These are phyloP conservation scores for Leistus spinibarbis DNA, from an alignment of 2,888 invertebrate species.

Conservation along the genomic window DNA sequence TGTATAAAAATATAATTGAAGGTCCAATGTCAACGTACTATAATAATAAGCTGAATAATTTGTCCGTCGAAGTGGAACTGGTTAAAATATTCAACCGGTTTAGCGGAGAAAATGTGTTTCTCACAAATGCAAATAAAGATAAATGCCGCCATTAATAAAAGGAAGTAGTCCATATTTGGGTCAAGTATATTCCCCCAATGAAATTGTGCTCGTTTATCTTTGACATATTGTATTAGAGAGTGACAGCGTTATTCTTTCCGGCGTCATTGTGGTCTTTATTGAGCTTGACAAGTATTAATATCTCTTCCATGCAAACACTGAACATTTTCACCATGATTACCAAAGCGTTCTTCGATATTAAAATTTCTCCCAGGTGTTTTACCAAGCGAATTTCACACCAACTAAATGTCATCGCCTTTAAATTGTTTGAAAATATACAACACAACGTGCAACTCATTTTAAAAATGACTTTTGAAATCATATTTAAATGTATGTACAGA, in stretches of 20 bases:
- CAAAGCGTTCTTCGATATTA: neutral
- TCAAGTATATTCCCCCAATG: constrained; percentile 23
- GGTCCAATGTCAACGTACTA: neutral
- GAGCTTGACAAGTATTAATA: neutral
- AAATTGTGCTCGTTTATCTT: constrained; percentile 23
- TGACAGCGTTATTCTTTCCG: neutral
- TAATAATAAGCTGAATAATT: neutral
- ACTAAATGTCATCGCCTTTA: neutral
- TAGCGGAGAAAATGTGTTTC: constrained; percentile 12
- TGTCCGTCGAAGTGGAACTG: neutral
- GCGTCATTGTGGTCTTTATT: neutral
- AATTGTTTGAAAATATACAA: neutral
- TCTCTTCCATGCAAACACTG: neutral
- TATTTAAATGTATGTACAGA: too few relatives aligned
- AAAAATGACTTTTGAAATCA: too few relatives aligned
- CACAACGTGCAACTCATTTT: too few relatives aligned
- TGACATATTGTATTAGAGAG: constrained; percentile 13
- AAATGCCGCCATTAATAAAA: constrained; percentile 30
- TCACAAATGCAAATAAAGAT: constrained; percentile 30
- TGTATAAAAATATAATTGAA: neutral
- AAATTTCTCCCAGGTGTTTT: neutral
- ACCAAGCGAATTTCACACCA: neutral
- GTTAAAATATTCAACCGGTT: constrained; percentile 10
- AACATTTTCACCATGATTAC: neutral
- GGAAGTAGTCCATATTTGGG: constrained; percentile 26